phyloP scores from a whole-genome alignment of 1,140 invertebrate species.

The Drosophila santomea region DNA sequence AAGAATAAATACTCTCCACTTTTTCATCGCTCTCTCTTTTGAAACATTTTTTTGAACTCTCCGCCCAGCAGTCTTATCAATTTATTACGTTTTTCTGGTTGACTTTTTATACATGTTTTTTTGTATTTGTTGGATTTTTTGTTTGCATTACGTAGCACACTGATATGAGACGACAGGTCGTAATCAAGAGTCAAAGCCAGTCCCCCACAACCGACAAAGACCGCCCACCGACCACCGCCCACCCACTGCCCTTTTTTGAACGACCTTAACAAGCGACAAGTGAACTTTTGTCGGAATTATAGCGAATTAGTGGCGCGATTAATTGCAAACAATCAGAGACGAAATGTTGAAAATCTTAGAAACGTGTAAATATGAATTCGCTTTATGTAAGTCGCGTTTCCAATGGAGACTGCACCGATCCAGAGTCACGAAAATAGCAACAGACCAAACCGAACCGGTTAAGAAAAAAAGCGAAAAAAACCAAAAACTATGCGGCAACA shows the following conservation, averaged over 20 bases:
- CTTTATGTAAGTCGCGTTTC: conserved; percentile 16
- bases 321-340: conserved; percentile 1
- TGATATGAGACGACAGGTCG: conserved; percentile 11
- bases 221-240: neutral
- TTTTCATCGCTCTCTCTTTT: neutral
- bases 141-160: conserved; percentile 25
- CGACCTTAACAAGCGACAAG: conserved; percentile 6
- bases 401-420: conserved; percentile 30
- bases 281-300: conserved; percentile 2
- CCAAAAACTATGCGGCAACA: conserved; percentile 67
- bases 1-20: neutral
- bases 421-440: conserved; percentile 63
- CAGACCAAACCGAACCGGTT: conserved; percentile 57
- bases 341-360: conserved; percentile 1
- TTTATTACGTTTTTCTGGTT: conserved; percentile 5
- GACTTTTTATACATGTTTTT: conserved; percentile 25
- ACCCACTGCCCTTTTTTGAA: neutral
- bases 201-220: neutral
- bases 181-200: conserved; percentile 31
- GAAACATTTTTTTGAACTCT: neutral
- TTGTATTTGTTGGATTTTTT: conserved; percentile 12
- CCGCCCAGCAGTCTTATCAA: conserved; percentile 16
- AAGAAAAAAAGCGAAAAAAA: conserved; percentile 34
- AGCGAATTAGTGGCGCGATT: neutral
- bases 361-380: conserved; percentile 23